Evolutionary conservation across 2,113 vertebrate species (phyloP), one percentile per base, ranked within the genome.

Genomic region (Notothenia coriiceps): DNA sequence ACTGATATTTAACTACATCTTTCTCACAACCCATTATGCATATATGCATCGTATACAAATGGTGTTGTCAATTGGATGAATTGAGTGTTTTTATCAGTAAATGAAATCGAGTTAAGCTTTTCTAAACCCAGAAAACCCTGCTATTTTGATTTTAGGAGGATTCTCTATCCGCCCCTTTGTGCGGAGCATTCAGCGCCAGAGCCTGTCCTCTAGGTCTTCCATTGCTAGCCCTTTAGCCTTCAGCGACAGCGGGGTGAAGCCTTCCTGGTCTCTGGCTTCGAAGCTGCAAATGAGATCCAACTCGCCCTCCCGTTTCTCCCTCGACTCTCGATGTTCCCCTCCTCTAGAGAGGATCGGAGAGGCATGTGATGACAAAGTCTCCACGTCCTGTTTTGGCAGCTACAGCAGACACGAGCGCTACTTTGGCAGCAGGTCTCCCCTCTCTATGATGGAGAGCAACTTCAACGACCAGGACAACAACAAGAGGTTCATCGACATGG

Each of bases 111-210:
- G 35, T 40, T 7, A 7, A 40, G 35, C 35, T 7, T 40, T 40
- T 40, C 7, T 40, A 5, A 40, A 40, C 29, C 29, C 29, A 29
- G 3, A 29, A 29, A 29, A 29, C 35, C 35, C 35, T 54, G 1
- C 68, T 61, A 71, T 0, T 46, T 55, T 74, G 7, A 67, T 78
- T 82, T 43, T 40, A 98, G 98, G 98, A 83, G 98, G 98, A 40
- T 99, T 99, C 93, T 99, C 98, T 0, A 96, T 97, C 8, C 97
- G 98, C 0, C 98, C 98, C 0, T 99, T 99, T 29, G 98, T 99
- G 70, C 94, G 98, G 81, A 99, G 98, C 43, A 98, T 99, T 50
- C 98, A 99, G 29, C 97, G 96, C 12, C 98, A 99, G 94, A 99
- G 97, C 88, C 76, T 95, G 86, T 98, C 97, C 0, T 97, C 97